Evolutionary conservation across 2,888 invertebrate species (phyloP), one percentile per base, ranked within the genome.

Genomic region (Tuberolachnus salignus): DNA sequence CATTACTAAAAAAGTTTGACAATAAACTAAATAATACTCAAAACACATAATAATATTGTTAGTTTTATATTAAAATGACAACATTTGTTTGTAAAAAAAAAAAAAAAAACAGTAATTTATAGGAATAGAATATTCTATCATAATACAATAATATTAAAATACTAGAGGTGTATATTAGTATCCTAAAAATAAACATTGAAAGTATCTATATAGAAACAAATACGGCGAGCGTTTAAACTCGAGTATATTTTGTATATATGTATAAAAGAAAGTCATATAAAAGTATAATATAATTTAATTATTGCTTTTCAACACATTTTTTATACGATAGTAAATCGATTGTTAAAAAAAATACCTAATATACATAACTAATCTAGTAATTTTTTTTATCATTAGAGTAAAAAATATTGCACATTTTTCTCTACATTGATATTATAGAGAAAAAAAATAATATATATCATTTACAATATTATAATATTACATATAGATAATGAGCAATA

Each of bases 261-360:
- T 13, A 46, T 8, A 21, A 16, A 44, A 55, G 44, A 70, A 70
- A 34, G 16, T 1, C 13, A 34, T n/a, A 53, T 1, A 9, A 55
- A n/a, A n/a, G n/a, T n/a, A n/a, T 53, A 57, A 70, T 23, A 14
- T 21, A 14, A 21, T 9, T n/a, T 51, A 34, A 73, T 63, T 73
- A 73, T 73, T 73, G 72, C 61, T 73, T 73, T 51, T 73, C 4
- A 21, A 73, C 61, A 73, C 61, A 63, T 34, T 73, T 51, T 59
- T 66, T 21, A 6, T 55, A 55, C 16, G 34, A 34, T 10, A 49
- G 42, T 63, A 73, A 42, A n/a, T n/a, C n/a, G n/a, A n/a, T n/a
- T n/a, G n/a, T n/a, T n/a, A n/a, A 23, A 26, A 49, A 34, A 26
- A 61, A 72, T 49, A 49, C 49, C 34, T 61, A n/a, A 21, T 44